Evolutionary conservation across 2,797 vertebrate genomes (phyloP), one percentile per base, ranked within the genome.

Genomic region (Alauda arvensis): DNA sequence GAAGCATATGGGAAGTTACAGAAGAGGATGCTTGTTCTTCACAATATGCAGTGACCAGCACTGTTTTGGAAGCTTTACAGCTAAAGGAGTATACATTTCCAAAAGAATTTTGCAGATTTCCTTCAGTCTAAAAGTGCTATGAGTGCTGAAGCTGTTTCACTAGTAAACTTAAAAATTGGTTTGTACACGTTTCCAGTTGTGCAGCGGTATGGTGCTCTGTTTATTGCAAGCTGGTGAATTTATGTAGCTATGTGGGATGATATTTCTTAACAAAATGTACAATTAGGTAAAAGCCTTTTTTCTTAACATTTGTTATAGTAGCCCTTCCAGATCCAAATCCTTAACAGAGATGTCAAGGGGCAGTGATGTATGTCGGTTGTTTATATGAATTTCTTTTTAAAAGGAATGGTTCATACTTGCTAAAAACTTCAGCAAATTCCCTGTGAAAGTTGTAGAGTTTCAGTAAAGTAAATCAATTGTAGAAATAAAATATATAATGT

Each of bases 301-400:
- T 95, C 91, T 87, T 95, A 94, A 94, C 56, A 83, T 89, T 94
- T 97, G 91, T 87, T 87, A 94, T 88, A 88, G 83, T 63, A 85
- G 88, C 94, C 94, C 94, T 95, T 97, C 93, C 92, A 83, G 78
- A 95, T 92, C 71, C 88, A 87, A 93, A 91, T 88, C 95, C 89
- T 87, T 88, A 93, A 94, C 59, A 93, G 87, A 96, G 83, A 95
- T 90, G 91, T 95, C 95, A 92, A 94, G 93, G 95, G 95, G 90
- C 95, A 96, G 70, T 88, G 92, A 86, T 93, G 91, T 89, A 31
- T 96, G 95, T 92, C 92, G 76, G 84, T 91, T 93, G 91, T 97
- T 97, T 96, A 94, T 97, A 96, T 93, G 78, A 93, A 92, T 96
- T 94, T 95, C 92, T 97, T 97, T 97, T 96, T 96, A 95, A 96